These are phyloP conservation scores for Hydrolagus affinis DNA, from an alignment of 2,113 vertebrate genomes.

Conservation along the genomic window DNA sequence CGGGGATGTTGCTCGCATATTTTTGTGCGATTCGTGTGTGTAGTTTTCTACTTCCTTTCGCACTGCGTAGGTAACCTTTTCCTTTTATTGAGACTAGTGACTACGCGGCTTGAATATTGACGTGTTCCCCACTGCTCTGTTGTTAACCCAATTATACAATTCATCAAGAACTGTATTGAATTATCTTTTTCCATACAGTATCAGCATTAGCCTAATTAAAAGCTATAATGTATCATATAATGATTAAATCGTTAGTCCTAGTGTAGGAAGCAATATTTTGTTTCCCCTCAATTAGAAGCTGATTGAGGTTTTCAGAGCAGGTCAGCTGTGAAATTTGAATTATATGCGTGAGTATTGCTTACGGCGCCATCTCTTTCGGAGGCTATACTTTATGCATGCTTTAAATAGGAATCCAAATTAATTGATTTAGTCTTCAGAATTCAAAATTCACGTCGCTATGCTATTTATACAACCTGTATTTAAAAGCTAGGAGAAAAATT, in stretches of 20 bases:
- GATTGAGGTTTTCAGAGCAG: slow-evolving; percentile 97
- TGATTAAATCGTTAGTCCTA: slow-evolving; percentile 97
- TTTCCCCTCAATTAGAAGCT: slow-evolving; percentile 93
- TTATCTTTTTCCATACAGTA: slow-evolving; percentile 82
- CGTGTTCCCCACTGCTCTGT: slow-evolving; percentile 64
- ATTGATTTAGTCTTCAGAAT: slow-evolving; percentile 16
- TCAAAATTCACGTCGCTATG: not conserved
- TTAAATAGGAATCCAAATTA: not conserved
- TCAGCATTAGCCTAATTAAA: slow-evolving; percentile 91
- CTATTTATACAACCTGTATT: not conserved
- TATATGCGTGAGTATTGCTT: slow-evolving; percentile 80
- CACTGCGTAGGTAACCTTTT: slow-evolving; percentile 29
- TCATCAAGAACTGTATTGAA: slow-evolving; percentile 77
- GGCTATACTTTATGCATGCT: slow-evolving; percentile 43
- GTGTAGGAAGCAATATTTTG: slow-evolving; percentile 92
- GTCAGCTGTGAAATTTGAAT: slow-evolving; percentile 99
- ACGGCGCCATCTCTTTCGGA: slow-evolving; percentile 67
- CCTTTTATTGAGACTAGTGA: slow-evolving; percentile 61
- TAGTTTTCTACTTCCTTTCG: slow-evolving; percentile 42
- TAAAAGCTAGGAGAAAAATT: not conserved
- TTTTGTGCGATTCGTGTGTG: slow-evolving; percentile 37
- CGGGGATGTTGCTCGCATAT: not conserved
- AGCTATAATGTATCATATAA: slow-evolving; percentile 84
- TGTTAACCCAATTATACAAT: slow-evolving; percentile 85
- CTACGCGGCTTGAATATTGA: slow-evolving; percentile 69